Base-by-base conservation (phyloP, 1,140 invertebrate species). In the Pectinophora gossypiella region DNA sequence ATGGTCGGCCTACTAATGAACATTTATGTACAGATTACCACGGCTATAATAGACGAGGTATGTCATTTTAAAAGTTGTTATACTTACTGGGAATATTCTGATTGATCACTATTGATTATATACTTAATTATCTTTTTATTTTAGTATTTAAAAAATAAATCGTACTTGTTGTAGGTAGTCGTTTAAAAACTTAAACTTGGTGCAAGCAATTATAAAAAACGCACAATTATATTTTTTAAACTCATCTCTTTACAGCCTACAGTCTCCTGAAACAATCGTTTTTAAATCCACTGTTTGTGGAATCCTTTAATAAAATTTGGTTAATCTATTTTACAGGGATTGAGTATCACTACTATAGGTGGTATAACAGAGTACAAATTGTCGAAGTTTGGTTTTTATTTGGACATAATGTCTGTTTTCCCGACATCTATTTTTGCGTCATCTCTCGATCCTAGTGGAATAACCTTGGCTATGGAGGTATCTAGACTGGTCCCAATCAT, bases 341-440 rank as follows among this genome's bases (percentile, higher is more conserved):
- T 61, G 3, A 65, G 67, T 54, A 84, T 79, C 61, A 69, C 64
- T 51, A 81, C 82, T 15, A 66, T 84, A 4, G 71, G 61, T 19
- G 78, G 82, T 40, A 85, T 85, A 69, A 72, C 74, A 0, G 76
- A 84, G 57, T 67, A 71, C 13, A 86, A 86, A 69, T 83, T 86
- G 78, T 60, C 75, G 1, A 59, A 67, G 1, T 18, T 80, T 32
- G 78, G 83, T 3, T 86, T 86, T 51, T 86, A 86, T 48, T 40
- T 86, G 6, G 83, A 86, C 47, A 61, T 86, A 7, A 10, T 86
- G 18, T 84, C 80, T 4, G 64, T 84, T 19, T 86, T 84, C 35
- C 82, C 82, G 0, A 49, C 79, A 6, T 67, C 74, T 44, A 78
- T 83, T 42, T 82, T 86, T 42, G 71, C 75, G 18, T 68, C 84